Base-by-base conservation (phyloP, 2,113 vertebrate species). In the Hassar affinis region DNA sequence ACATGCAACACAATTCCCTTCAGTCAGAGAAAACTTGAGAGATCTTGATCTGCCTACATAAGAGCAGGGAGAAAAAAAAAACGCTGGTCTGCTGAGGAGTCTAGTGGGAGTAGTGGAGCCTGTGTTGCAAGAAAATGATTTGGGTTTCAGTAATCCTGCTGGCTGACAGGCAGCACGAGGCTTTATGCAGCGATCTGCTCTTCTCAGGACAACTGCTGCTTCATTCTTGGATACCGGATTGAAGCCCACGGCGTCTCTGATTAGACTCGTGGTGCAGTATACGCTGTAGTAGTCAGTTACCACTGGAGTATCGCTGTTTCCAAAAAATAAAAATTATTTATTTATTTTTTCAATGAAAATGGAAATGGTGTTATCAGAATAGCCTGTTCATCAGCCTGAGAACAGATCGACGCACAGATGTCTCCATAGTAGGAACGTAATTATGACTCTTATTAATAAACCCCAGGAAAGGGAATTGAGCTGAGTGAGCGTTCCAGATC, bases 341-440 rank as follows among this genome's bases (percentile, higher is more conserved):
- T 61, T 66, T 64, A 38, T 4, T 64, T 14, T 42, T 78, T 15
- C 71, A 52, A 51, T 71, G 49, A 20, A 51, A 51, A 51, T 51
- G 10, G 49, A 80, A 56, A 49, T 61, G 72, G 72, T 78, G 81
- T 83, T 81, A 79, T 62, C 62, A 33, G 75, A 54, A 9, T 72
- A 49, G 80, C 84, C 78, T 84, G 78, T 72, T 72, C 78, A 30
- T 47, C 74, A 69, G 78, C 35, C 35, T 80, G 72, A 66, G 72
- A 45, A 45, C 87, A 91, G 89, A 83, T 86, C 87, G 88, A 90
- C 85, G 87, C 85, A 88, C 93, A 92, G 91, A 92, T 94, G 93
- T 93, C 93, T 92, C 88, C 72, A 89, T 84, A 89, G 85, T 87
- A 90, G 87, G 87, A 91, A 87, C 90, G 90, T 92, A 92, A 93